Evolutionary conservation across 2,888 invertebrate genomes (phyloP).

Genomic region (Conomelus anceps): DNA sequence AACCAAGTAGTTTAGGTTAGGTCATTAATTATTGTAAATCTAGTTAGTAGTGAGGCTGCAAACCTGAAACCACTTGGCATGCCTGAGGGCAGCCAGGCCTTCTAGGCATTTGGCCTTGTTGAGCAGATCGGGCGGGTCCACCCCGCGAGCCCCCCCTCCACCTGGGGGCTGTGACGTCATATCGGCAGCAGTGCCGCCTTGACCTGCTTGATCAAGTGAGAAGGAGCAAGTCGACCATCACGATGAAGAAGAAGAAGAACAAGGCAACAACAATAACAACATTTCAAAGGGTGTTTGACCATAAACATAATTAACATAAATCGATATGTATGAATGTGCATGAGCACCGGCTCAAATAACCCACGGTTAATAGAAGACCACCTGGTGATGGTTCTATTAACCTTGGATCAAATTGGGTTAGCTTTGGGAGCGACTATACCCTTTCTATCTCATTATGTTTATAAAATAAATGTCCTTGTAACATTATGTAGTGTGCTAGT

Average conservation of each 20-base stretch:
- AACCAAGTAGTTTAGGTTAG: not conserved
- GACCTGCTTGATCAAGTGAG: too few relatives aligned
- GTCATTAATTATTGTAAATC: too few relatives aligned
- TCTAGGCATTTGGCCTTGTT: conserved; percentile 99
- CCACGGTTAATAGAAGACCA: too few relatives aligned
- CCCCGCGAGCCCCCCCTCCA: conserved; percentile 42
- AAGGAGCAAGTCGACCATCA: too few relatives aligned
- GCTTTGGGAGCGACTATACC: too few relatives aligned
- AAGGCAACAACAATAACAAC: conserved; percentile 15
- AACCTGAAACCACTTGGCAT: conserved; percentile 99
- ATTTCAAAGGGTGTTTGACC: conserved; percentile 66
- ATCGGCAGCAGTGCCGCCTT: too few relatives aligned
- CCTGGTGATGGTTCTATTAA: too few relatives aligned
- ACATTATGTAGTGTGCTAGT: too few relatives aligned
- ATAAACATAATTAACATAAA: conserved; percentile 40
- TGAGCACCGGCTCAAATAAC: not conserved
- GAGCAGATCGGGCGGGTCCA: conserved; percentile 81
- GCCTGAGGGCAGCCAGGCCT: conserved; percentile 99
- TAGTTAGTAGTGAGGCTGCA: conserved; percentile 10
- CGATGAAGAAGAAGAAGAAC: conserved; percentile 19
- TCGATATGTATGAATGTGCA: not conserved
- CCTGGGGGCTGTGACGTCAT: not conserved
- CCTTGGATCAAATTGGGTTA: too few relatives aligned
- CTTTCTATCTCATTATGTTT: too few relatives aligned
- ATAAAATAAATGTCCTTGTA: too few relatives aligned